phyloP scores from a whole-genome alignment of 2,888 invertebrate species.

The Amiota minor region DNA sequence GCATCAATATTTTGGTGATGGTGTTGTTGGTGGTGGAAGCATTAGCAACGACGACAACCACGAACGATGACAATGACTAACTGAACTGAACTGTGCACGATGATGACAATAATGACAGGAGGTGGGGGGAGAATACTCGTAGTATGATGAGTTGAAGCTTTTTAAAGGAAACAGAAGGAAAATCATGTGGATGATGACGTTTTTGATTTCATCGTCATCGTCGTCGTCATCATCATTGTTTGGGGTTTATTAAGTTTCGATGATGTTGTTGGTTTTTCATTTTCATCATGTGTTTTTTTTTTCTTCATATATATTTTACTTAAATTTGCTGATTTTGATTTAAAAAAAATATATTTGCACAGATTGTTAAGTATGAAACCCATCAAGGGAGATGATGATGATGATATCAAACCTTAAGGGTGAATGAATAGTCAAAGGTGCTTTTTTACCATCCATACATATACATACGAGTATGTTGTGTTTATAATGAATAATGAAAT shows the following conservation, averaged over 20 bases:
- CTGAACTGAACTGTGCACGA: constrained; percentile 7
- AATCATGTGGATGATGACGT: constrained; percentile 17
- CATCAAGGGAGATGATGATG: too few species aligned
- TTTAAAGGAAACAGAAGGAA: not conserved
- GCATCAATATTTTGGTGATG: not conserved
- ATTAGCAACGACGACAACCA: not conserved
- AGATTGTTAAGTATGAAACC: constrained; percentile 28
- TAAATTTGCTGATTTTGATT: constrained; percentile 1
- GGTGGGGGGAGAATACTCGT: too few species aligned
- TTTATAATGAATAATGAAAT: too few species aligned
- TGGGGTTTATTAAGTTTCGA: constrained; percentile 11
- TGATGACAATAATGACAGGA: constrained; percentile 26
- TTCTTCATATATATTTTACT: too few species aligned
- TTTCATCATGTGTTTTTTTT: not conserved
- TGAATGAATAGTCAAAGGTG: not conserved
- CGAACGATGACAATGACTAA: not conserved
- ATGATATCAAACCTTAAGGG: too few species aligned
- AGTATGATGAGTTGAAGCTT: too few species aligned
- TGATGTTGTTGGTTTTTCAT: not conserved
- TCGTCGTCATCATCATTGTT: not conserved
- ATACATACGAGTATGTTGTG: too few species aligned
- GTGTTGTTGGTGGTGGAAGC: not conserved
- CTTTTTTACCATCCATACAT: not conserved
- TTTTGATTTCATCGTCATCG: constrained; percentile 17
- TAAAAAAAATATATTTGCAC: constrained; percentile 31